Conservation (phyloP, 2,797 vertebrate genomes). For the Petrocephalus schoutedeni region DNA sequence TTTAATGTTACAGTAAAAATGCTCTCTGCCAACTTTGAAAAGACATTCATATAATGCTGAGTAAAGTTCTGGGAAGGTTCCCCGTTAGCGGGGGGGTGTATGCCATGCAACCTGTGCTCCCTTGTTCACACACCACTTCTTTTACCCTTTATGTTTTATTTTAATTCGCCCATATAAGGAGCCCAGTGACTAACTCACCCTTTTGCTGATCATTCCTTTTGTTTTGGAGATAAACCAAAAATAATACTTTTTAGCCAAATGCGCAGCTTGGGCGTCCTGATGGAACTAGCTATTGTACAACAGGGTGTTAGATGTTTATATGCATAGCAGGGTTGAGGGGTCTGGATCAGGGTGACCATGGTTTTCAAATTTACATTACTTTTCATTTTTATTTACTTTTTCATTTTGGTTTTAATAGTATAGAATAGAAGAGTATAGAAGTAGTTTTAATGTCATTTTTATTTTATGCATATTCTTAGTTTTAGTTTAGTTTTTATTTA, state of each 20-base stretch:
- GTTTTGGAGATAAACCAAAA: background rate
- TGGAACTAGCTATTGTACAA: background rate
- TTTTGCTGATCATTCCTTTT: background rate
- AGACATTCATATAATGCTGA: background rate
- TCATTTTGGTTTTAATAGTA: too few species aligned
- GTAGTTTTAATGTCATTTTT: too few species aligned
- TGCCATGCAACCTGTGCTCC: background rate
- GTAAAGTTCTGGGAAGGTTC: background rate
- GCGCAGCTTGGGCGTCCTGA: background rate
- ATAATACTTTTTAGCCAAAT: background rate
- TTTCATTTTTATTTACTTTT: too few species aligned
- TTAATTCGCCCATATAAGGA: background rate
- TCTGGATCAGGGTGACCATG: too few species aligned
- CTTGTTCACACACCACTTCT: background rate
- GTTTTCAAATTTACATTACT: too few species aligned
- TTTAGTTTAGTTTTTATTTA: too few species aligned
- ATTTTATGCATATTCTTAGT: too few species aligned
- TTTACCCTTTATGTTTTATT: background rate
- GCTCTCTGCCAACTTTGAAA: background rate
- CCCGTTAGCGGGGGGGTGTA: background rate
- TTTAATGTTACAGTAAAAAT: background rate
- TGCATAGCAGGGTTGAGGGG: too few species aligned
- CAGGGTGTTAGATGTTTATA: background rate
- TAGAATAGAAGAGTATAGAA: too few species aligned
- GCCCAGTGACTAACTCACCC: background rate